These are phyloP conservation scores for Sphecodes monilicornis DNA, from an alignment of 2,888 invertebrate genomes.

Conservation along the genomic window DNA sequence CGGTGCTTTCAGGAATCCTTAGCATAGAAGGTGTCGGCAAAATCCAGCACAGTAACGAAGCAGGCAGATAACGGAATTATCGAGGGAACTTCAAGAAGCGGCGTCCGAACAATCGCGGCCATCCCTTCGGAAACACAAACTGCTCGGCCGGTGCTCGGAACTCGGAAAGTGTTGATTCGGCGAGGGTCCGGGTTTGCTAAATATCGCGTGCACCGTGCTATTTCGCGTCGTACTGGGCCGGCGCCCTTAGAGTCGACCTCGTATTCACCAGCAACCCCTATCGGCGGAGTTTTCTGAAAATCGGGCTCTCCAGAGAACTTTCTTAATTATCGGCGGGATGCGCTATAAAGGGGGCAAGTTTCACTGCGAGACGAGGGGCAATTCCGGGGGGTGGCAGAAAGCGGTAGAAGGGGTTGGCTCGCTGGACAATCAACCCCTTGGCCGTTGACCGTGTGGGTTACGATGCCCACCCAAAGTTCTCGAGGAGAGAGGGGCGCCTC, in stretches of 20 bases:
- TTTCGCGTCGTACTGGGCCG: not conserved
- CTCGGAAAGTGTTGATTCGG: not conserved
- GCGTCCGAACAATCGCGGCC: not conserved
- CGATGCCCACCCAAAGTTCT: not conserved
- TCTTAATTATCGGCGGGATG: constrained; percentile 60
- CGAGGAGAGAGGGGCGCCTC: not conserved
- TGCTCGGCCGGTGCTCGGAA: not conserved
- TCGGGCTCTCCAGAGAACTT: constrained; percentile 50
- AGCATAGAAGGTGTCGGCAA: not conserved
- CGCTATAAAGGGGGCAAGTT: not conserved
- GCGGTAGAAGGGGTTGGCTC: not conserved
- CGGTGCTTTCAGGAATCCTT: not conserved
- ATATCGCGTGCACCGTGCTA: not conserved
- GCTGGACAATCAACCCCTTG: constrained; percentile 35
- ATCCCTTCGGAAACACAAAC: not conserved
- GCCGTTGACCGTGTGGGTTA: constrained; percentile 23
- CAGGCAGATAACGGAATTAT: not conserved
- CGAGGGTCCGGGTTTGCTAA: constrained; percentile 1
- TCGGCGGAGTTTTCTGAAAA: constrained; percentile 20
- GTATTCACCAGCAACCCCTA: constrained; percentile 17
- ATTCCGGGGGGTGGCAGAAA: not conserved
- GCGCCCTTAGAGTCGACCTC: not conserved
- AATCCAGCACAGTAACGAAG: not conserved
- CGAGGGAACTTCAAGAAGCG: not conserved
- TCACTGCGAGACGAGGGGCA: not conserved